Percentiles rank a stretch among this genome's conserved stretches.
Evolutionary conservation across 1,140 invertebrate genomes (phyloP).

Genomic region (Micrasema longulum): DNA sequence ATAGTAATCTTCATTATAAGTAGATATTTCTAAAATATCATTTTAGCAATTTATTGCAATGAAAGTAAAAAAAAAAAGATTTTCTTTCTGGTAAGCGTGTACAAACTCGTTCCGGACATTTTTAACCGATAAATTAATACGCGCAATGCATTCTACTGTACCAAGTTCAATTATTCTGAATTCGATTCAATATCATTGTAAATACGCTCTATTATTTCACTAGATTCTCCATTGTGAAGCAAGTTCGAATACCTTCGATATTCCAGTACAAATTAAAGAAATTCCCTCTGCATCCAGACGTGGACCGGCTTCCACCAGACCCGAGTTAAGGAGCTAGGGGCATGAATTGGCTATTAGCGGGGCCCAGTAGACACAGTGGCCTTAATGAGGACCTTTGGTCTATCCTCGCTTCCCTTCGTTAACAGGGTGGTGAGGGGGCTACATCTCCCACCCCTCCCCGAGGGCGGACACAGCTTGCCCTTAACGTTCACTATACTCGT

Average conservation of each 20-base stretch:
- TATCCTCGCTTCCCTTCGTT: slow-evolving; percentile 67
- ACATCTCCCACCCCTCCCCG: slow-evolving; percentile 44
- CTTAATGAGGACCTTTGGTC: slow-evolving; percentile 70
- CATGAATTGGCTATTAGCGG: slow-evolving; percentile 55
- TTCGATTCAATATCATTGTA: background rate
- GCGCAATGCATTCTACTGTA: no score
- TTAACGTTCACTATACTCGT: slow-evolving; percentile 32
- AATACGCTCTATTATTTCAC: background rate
- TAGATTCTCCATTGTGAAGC: background rate
- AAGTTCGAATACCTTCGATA: slow-evolving; percentile 23
- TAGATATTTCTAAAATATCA: no score
- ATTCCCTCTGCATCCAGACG: slow-evolving; percentile 1
- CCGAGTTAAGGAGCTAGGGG: slow-evolving; percentile 1
- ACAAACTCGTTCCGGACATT: no score
- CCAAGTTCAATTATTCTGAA: background rate
- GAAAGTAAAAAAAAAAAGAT: no score
- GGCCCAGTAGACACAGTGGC: slow-evolving; percentile 62
- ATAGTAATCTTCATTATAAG: no score
- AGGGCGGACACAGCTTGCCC: slow-evolving; percentile 25
- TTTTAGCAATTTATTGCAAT: no score
- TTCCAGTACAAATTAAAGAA: slow-evolving; percentile 33
- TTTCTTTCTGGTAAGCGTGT: no score
- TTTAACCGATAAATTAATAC: no score
- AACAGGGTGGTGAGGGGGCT: slow-evolving; percentile 59
- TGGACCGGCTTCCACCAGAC: background rate